Percentiles rank a stretch among this genome's conserved stretches.
phyloP scores from a whole-genome alignment of 2,113 vertebrate genomes.

The Kryptolebias marmoratus region DNA sequence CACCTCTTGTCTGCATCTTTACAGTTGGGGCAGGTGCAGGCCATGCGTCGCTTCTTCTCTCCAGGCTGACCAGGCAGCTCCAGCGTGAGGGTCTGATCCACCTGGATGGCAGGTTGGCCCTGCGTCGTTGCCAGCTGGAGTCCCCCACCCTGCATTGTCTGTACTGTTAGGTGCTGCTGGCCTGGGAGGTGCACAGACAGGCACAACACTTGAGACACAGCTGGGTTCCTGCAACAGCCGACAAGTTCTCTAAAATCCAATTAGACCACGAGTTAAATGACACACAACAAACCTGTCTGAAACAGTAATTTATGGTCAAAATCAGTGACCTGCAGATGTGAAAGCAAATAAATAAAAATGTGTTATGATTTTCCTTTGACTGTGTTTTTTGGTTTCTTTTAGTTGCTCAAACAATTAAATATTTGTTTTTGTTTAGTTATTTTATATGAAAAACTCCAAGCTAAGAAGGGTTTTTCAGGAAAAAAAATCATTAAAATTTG shows the following conservation, averaged over 20 bases:
- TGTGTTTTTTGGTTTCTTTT: no score
- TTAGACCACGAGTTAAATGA: background rate
- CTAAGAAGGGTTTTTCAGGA: no score
- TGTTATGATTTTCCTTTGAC: background rate
- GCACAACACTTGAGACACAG: background rate
- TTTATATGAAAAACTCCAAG: no score
- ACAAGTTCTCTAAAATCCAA: background rate
- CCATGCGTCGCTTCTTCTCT: constrained; percentile 94
- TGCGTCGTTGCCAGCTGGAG: constrained; percentile 89
- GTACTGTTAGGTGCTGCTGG: constrained; percentile 95
- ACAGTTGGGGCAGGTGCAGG: constrained; percentile 98
- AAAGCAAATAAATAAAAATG: background rate
- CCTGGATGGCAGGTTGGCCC: constrained; percentile 86
- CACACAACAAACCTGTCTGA: background rate
- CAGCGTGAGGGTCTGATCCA: constrained; percentile 90
- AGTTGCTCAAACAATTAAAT: no score
- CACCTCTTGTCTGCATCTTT: constrained; percentile 96
- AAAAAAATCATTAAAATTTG: no score
- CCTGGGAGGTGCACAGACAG: constrained; percentile 74
- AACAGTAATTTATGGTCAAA: background rate
- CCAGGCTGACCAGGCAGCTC: constrained; percentile 86
- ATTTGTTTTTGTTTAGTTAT: no score
- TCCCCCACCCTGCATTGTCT: constrained; percentile 89
- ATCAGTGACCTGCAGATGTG: background rate
- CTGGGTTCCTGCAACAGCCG: background rate